Conservation (phyloP, 2,113 vertebrate species). For the Phodopus roborovskii region DNA sequence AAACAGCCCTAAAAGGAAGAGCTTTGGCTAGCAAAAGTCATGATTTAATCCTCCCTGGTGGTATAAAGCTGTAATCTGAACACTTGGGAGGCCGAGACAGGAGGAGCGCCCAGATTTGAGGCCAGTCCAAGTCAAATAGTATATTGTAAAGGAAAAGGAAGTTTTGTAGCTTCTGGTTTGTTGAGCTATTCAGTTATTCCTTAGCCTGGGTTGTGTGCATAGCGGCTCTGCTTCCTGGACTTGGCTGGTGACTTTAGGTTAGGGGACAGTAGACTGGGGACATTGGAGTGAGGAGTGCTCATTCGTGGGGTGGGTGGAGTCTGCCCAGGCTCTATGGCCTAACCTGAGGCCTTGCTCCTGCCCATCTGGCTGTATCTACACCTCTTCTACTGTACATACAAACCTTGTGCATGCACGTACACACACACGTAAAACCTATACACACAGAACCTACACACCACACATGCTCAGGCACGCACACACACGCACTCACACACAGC, state of each 20-base stretch:
- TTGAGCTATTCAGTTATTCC: neutral
- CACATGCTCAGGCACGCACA: neutral
- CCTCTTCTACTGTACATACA: neutral
- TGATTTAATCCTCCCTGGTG: too few species aligned
- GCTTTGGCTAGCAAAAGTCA: neutral
- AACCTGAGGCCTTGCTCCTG: rapidly evolving
- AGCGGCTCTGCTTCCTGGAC: neutral
- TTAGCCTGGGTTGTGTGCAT: neutral
- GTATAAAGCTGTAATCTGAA: neutral
- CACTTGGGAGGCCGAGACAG: neutral
- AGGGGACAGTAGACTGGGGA: neutral
- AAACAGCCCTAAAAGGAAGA: neutral
- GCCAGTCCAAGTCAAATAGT: neutral
- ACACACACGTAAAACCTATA: too few species aligned
- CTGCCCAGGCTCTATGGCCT: neutral
- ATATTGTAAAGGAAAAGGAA: rapidly evolving
- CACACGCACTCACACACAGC: neutral
- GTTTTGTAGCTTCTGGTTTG: rapidly evolving
- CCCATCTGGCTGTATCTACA: neutral
- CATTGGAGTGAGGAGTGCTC: rapidly evolving
- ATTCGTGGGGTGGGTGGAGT: neutral
- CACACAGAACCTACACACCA: too few species aligned
- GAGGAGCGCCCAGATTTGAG: neutral
- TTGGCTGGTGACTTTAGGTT: neutral
- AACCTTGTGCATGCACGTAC: neutral